Percentiles rank a stretch among this genome's conserved stretches.
These are phyloP conservation scores for Myoxocephalus aenaeus DNA, from an alignment of 2,797 vertebrate genomes.

Conservation along the genomic window DNA sequence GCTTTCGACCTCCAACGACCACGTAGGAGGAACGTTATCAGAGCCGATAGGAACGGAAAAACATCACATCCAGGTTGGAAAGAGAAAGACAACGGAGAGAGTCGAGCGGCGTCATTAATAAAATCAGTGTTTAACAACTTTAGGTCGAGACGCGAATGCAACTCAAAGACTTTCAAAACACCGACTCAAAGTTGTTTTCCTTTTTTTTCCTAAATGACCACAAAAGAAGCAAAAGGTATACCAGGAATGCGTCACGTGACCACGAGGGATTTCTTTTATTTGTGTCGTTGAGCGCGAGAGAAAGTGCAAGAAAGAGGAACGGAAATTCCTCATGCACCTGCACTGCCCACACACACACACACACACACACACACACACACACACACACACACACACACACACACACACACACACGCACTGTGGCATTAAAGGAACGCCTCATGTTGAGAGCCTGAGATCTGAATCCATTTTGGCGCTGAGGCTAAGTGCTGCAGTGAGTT, in stretches of 20 bases:
- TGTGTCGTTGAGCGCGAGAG: neutral
- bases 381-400: neutral
- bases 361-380: neutral
- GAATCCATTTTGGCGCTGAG: constrained; percentile 57
- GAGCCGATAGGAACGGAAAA: neutral
- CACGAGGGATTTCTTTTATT: too few species aligned
- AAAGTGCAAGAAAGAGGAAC: neutral
- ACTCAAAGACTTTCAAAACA: neutral
- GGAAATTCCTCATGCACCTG: neutral
- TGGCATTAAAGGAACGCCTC: constrained; percentile 33
- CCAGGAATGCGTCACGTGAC: neutral
- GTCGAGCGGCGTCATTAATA: too few species aligned
- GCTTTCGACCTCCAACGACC: neutral
- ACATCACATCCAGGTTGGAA: neutral
- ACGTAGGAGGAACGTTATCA: neutral
- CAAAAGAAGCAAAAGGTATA: neutral
- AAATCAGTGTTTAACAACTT: neutral
- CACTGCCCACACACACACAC: neutral
- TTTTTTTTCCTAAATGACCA: neutral
- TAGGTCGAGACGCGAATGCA: too few species aligned
- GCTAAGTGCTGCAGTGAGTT: constrained; percentile 58
- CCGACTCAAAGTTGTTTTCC: too few species aligned
- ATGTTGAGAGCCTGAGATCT: constrained; percentile 48
- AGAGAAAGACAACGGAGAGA: neutral
- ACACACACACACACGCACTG: neutral